A percentile compares a stretch with the other conserved stretches of the same genome.
phyloP scores from a whole-genome alignment of 2,113 vertebrate genomes.

The Gopherus flavomarginatus region DNA sequence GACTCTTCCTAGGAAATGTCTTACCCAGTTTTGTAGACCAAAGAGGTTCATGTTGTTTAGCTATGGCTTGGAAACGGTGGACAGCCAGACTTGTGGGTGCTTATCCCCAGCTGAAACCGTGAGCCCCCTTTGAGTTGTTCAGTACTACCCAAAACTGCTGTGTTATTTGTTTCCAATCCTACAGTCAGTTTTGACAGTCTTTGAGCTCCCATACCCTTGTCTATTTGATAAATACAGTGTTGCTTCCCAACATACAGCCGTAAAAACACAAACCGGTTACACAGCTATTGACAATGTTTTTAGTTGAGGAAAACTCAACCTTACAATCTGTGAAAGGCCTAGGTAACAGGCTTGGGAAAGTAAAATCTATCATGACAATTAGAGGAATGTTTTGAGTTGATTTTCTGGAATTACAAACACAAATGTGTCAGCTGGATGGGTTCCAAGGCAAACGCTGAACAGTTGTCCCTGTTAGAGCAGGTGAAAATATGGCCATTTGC shows the following conservation, averaged over 20 bases:
- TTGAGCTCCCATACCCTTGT: neutral
- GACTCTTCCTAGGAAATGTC: neutral
- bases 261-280: neutral
- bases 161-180: neutral
- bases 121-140: neutral
- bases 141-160: neutral
- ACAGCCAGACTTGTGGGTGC: neutral
- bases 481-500: constrained; percentile 74
- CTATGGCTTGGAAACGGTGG: neutral
- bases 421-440: constrained; percentile 64
- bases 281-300: neutral
- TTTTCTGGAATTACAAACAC: constrained; percentile 57
- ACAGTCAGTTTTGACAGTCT: neutral
- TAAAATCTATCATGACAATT: constrained; percentile 20
- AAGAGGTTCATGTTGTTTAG: neutral
- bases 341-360: constrained; percentile 7
- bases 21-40: neutral
- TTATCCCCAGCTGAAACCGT: neutral
- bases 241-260: neutral
- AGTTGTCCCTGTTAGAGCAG: constrained; percentile 77
- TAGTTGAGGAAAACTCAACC: neutral
- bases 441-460: constrained; percentile 74
- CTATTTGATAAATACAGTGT: neutral
- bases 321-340: neutral
- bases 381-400: constrained; percentile 39